Evolutionary conservation across 2,113 vertebrate species (phyloP), one percentile per base, ranked within the genome.

Genomic region (Thalassarche chlororhynchos): DNA sequence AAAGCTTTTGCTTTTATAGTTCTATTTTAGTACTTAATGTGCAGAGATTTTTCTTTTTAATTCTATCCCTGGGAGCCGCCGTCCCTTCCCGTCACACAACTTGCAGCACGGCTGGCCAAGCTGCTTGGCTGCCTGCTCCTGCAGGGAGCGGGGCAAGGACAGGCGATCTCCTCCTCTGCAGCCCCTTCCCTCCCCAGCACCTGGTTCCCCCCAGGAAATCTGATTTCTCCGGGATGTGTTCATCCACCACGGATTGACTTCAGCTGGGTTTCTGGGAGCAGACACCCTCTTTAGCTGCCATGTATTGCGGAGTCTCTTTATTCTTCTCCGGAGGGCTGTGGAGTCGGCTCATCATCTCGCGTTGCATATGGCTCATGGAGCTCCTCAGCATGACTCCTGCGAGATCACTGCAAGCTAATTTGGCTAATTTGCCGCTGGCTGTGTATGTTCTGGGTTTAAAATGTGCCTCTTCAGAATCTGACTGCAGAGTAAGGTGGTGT

Each of bases 241-340:
- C 52, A 14, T 23, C 29, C n/a, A 8, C 23, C 0, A 0, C 0
- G 2, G 40, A 1, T 6, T 5, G 28, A 3, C 54, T 55, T 24
- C 60, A 44, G 55, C 18, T 17, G n/a, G 11, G 16, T 62, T 92
- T 68, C 38, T 29, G 52, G 95, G 57, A 72, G 52, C 52, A 57
- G 86, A 5, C 49, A 12, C 34, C 21, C 23, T 12, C 36, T 24
- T 61, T 4, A 51, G 44, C 1, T 1, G 44, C 78, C 24, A 18
- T 2, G 1, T 16, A 2, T n/a, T 20, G 20, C 4, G 1, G 49
- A 58, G 12, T 10, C 69, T 44, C 25, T 57, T 46, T 36, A 60
- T 64, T 42, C 78, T 44, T 24, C 85, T 64, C 78, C 3, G 3
- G 77, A 29, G 70, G 76, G 58, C 52, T 29, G 40, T 12, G 46